These are phyloP conservation scores for Rutilus rutilus DNA, from an alignment of 2,113 vertebrate species.

Conservation along the genomic window DNA sequence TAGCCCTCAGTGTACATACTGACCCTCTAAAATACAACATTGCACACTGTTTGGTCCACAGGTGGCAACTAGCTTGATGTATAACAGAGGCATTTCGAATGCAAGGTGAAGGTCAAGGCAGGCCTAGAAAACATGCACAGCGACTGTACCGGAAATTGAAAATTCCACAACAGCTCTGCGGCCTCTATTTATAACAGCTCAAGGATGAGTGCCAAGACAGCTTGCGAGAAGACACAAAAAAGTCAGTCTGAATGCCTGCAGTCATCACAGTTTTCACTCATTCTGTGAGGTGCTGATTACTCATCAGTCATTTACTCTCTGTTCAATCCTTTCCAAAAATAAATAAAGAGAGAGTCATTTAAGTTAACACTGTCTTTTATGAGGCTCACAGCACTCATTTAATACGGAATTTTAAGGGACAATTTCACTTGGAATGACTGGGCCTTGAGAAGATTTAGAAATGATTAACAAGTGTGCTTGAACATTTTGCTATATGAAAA, in stretches of 20 bases:
- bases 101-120: conserved; percentile 22
- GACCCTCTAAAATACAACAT: neutral
- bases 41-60: neutral
- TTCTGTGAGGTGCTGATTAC: conserved; percentile 13
- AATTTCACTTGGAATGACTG: neutral
- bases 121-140: neutral
- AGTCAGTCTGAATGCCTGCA: conserved; percentile 29
- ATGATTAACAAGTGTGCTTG: neutral
- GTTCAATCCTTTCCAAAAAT: neutral
- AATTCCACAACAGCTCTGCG: conserved; percentile 9
- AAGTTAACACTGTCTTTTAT: neutral
- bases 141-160: conserved; percentile 32
- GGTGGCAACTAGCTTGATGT: neutral
- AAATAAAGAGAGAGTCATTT: neutral
- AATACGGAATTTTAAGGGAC: neutral
- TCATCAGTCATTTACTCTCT: conserved; percentile 25
- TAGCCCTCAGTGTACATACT: neutral
- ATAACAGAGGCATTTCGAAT: neutral
- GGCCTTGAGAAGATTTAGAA: conserved; percentile 12
- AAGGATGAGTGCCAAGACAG: conserved; percentile 43
- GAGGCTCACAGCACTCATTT: conserved; percentile 1
- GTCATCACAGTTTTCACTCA: neutral
- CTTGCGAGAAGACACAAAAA: conserved; percentile 19
- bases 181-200: conserved; percentile 48
- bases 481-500: neutral